Evolutionary conservation across 2,113 vertebrate species (phyloP), one percentile per base, ranked within the genome.

Genomic region (Pedetes capensis): DNA sequence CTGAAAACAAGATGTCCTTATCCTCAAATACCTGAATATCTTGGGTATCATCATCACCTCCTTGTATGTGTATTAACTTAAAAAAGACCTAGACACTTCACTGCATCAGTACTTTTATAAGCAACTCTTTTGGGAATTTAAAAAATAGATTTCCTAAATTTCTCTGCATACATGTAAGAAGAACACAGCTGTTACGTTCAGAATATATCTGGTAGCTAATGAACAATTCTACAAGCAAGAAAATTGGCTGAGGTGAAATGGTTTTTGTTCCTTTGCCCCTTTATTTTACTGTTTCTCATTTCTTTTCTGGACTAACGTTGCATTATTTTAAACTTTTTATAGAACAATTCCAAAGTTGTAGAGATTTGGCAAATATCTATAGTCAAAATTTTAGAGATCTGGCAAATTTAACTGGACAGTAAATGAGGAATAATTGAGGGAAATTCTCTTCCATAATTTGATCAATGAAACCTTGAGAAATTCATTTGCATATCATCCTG

Each of bases 151-250:
- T 64, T 93, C 49, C 53, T 74, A 76, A 93, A 80, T 76, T 34
- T 94, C 59, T 83, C 69, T 94, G 80, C 57, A 81, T 76, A 95
- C 83, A 95, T 82, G 91, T 51, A 89, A 88, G 83, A 82, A 94
- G 87, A 95, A 85, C 79, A 89, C 86, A 96, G 92, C 82, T 97
- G 95, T 93, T 95, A 94, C 37, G 87, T 55, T 94, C 53, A 64
- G 79, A 92, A 96, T 57, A 72, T 74, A 79, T 32, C 91, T 97
- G 74, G 89, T 89, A 93, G 89, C 80, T 94, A 92, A 93, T 89
- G 76, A 75, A 92, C 89, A 96, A 82, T 53, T 59, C n/a, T 63
- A 87, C 75, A 64, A 93, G 87, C 10, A 34, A 89, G 87, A 79
- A 47, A 78, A 84, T 39, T 80, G 74, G 63, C 78, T n/a, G 55